Conservation (phyloP, 1,140 invertebrate species). For the Agrilus planipennis region DNA sequence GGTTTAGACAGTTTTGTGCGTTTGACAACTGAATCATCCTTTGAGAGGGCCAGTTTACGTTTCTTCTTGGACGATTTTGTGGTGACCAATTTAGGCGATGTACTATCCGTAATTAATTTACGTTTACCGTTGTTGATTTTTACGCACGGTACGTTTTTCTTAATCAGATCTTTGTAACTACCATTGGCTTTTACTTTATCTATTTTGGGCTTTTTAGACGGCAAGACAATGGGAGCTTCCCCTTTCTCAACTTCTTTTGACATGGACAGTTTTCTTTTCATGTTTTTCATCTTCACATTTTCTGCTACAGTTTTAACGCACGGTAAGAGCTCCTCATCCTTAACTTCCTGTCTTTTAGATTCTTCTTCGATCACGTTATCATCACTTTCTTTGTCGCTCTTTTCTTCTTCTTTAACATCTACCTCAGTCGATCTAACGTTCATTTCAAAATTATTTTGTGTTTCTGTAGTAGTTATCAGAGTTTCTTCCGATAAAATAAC, state of each 20-base stretch:
- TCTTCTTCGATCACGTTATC: neutral
- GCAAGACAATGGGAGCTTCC: conserved; percentile 9
- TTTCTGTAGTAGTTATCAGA: neutral
- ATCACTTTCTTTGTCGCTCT: conserved; percentile 4
- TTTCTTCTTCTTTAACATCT: conserved; percentile 2
- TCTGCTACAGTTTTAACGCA: conserved; percentile 29
- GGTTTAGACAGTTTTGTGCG: conserved; percentile 14
- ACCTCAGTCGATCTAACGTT: neutral
- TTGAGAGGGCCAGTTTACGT: conserved; percentile 29
- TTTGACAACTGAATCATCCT: conserved; percentile 25
- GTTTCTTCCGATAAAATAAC: too few species aligned
- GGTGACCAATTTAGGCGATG: conserved; percentile 13
- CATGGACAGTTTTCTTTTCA: conserved; percentile 29
- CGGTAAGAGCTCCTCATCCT: conserved; percentile 18
- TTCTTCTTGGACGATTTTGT: conserved; percentile 20
- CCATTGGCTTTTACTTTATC: conserved; percentile 14
- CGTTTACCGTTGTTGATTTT: conserved; percentile 34
- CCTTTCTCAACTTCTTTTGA: conserved; percentile 16
- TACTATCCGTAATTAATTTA: conserved; percentile 30
- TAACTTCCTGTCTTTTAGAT: conserved; percentile 1
- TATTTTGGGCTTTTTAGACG: conserved; percentile 22
- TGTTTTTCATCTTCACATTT: conserved; percentile 33
- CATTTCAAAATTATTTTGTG: neutral
- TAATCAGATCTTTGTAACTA: conserved; percentile 35
- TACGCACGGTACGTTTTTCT: conserved; percentile 29